These are phyloP conservation scores for Megaceryle torquata DNA, from an alignment of 2,113 vertebrate species.

Conservation along the genomic window DNA sequence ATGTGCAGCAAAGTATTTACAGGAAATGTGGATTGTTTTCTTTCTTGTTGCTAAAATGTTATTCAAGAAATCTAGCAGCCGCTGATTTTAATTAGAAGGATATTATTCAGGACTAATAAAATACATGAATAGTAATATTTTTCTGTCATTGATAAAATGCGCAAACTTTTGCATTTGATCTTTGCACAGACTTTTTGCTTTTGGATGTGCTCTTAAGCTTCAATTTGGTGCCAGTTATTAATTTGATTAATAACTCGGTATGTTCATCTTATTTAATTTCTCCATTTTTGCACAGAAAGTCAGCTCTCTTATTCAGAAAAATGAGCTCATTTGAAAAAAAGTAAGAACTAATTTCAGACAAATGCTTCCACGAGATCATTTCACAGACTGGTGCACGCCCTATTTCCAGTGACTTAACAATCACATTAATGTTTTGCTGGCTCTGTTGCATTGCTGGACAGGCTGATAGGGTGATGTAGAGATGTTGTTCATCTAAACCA, in stretches of 20 bases:
- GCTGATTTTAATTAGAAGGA: slow-evolving; percentile 43
- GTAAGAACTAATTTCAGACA: slow-evolving; percentile 43
- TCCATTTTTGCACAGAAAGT: slow-evolving; percentile 19
- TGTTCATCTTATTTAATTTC: slow-evolving; percentile 50
- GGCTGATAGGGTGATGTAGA: background rate
- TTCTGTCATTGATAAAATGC: slow-evolving; percentile 6
- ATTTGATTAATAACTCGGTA: slow-evolving; percentile 42
- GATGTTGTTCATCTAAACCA: background rate
- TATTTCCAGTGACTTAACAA: slow-evolving; percentile 42
- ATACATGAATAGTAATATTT: slow-evolving; percentile 35
- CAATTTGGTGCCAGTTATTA: slow-evolving; percentile 3
- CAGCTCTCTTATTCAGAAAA: slow-evolving; percentile 45
- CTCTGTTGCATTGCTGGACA: background rate
- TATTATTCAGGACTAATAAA: slow-evolving; percentile 49
- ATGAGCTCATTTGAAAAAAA: slow-evolving; percentile 55
- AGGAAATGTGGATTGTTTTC: slow-evolving; percentile 44
- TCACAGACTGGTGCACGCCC: background rate
- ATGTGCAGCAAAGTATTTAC: slow-evolving; percentile 54
- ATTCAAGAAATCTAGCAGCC: slow-evolving; percentile 1
- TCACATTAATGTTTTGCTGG: slow-evolving; percentile 23
- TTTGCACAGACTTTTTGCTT: background rate
- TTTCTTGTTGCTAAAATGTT: background rate
- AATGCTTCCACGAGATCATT: slow-evolving; percentile 28
- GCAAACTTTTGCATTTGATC: slow-evolving; percentile 12
- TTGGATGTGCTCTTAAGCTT: background rate